Evolutionary conservation across 2,113 vertebrate genomes (phyloP).

Genomic region (Amphilophus citrinellus): DNA sequence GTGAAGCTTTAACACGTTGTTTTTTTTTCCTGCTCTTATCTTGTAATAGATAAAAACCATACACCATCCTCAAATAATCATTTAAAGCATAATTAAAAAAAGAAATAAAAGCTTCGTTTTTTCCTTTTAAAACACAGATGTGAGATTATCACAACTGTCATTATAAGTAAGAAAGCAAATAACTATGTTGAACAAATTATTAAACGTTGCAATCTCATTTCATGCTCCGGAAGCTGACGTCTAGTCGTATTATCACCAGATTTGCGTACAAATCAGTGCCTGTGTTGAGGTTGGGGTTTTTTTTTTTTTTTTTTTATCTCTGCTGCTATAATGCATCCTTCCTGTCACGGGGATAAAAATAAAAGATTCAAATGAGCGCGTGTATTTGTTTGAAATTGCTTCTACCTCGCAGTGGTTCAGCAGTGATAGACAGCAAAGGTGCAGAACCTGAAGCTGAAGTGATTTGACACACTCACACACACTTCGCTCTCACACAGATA

Average conservation of each 20-base stretch:
- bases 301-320: neutral
- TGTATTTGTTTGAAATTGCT: constrained; percentile 40
- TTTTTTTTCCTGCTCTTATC: neutral
- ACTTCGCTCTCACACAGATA: constrained; percentile 53
- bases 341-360: neutral
- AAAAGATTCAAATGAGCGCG: constrained; percentile 18
- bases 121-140: neutral
- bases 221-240: neutral
- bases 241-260: neutral
- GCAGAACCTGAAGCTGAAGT: constrained; percentile 67
- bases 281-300: neutral
- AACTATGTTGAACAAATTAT: constrained; percentile 9
- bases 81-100: neutral
- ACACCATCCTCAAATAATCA: neutral
- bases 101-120: neutral
- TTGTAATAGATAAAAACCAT: neutral
- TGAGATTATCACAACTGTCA: neutral
- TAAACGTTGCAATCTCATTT: neutral
- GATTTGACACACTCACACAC: constrained; percentile 50
- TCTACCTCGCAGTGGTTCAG: constrained; percentile 44
- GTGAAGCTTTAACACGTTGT: neutral
- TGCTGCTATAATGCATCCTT: constrained; percentile 3
- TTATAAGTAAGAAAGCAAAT: neutral
- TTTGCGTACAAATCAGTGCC: neutral
- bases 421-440: constrained; percentile 60